Conservation (phyloP, 2,113 vertebrate species). For the Choloepus hoffmanni region DNA sequence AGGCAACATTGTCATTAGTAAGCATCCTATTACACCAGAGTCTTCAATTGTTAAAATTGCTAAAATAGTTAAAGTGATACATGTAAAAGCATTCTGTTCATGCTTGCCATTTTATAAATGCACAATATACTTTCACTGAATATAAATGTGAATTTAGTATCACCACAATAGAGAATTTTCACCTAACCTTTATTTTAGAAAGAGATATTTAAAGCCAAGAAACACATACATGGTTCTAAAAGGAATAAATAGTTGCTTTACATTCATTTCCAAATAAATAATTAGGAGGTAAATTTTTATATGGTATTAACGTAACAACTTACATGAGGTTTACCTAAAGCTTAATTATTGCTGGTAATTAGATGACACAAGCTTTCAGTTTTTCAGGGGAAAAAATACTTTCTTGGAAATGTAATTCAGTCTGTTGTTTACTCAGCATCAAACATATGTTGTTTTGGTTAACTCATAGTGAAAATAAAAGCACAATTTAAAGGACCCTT, state of each 20-base stretch:
- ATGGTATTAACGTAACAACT: not conserved
- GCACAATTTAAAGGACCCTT: not conserved
- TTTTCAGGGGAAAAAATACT: constrained; percentile 16
- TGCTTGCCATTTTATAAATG: not conserved
- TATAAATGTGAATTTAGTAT: not conserved
- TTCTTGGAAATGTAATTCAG: constrained; percentile 52
- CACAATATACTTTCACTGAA: not conserved
- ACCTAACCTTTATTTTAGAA: not conserved
- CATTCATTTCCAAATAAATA: not conserved
- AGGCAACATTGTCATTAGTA: not conserved
- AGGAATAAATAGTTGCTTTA: not conserved
- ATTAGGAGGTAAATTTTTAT: not conserved
- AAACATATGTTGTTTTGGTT: constrained; percentile 63
- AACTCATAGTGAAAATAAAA: constrained; percentile 37
- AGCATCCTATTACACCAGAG: not conserved
- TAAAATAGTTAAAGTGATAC: not conserved
- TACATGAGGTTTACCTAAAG: constrained; percentile 31
- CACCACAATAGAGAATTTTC: constrained; percentile 9
- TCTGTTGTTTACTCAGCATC: constrained; percentile 61
- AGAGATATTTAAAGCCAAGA: not conserved
- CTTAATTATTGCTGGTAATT: constrained; percentile 44
- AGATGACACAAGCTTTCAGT: not conserved
- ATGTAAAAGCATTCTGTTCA: not conserved
- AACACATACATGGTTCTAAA: not conserved
- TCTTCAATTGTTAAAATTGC: not conserved